Evolutionary conservation across 64 coral and sea anemone species (phyloP), one percentile per base, ranked within the genome.

Genomic region (Pocillopora damicornis): DNA sequence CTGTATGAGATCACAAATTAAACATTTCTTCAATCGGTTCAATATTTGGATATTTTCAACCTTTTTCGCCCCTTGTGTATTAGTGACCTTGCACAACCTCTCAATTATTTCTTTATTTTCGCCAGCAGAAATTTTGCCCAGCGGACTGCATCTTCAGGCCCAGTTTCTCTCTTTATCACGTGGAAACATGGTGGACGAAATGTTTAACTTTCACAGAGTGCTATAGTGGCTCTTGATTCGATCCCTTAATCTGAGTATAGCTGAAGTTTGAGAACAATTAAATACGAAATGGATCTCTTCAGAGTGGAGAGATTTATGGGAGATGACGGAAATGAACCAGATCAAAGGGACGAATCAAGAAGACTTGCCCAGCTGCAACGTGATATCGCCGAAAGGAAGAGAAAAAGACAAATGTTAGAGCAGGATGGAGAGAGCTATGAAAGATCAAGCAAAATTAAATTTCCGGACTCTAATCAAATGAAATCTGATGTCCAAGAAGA

Each of bases 221-320:
- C 0, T 51, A 51, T 7, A 51, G 42, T 51, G 42, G 42, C 42
- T 51, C 42, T 51, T 51, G 42, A 51, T 51, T 2, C 42, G 7
- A 51, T 51, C 42, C 42, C 7, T 7, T 4, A 51, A 51, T 51
- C 42, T 51, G 42, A 2, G 42, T 51, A 15, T 17, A 42, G 5
- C 6, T 18, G 22, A 37, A 11, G 6, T 36, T 42, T 5, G 2
- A 11, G 12, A 15, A 66, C 68, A 72, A n/a, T 13, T 22, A 3
- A 30, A 17, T 69, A 45, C 16, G 60, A 35, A n/a, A 95, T 95
- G 94, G 90, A 95, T 92, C 90, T 95, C 12, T 95, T 95, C 66
- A 61, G 63, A 35, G 73, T 95, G 8, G 88, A 95, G 59, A 86
- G 90, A 51, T 95, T 89, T 64, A 89, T 92, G 94, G 94, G 86